These are phyloP conservation scores for Urosaurus nigricauda DNA, from an alignment of 2,797 vertebrate genomes.

Conservation along the genomic window DNA sequence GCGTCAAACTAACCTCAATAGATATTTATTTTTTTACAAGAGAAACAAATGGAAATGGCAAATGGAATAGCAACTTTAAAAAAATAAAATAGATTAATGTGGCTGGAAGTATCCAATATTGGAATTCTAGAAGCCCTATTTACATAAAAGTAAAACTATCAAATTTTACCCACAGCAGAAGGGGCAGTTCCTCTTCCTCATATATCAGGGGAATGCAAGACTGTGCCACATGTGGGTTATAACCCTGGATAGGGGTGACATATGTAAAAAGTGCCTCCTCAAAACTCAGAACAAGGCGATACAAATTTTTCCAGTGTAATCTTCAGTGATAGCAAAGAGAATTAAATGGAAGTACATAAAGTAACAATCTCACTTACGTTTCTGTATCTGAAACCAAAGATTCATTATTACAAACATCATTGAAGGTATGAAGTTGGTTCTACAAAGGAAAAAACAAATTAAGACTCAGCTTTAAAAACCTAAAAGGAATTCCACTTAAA, in stretches of 20 bases:
- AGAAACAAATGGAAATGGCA: background rate
- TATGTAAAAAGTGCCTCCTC: background rate
- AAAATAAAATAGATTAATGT: background rate
- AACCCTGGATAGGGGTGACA: background rate
- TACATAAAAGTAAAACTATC: background rate
- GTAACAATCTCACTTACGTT: conserved; percentile 88
- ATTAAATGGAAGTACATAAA: conserved; percentile 50
- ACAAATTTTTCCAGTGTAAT: background rate
- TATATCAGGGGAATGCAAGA: no score
- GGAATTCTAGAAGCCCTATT: background rate
- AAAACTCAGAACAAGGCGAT: background rate
- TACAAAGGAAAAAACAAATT: conserved; percentile 76
- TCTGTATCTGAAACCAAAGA: conserved; percentile 98
- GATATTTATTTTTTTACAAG: conserved; percentile 2
- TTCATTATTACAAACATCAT: conserved; percentile 99
- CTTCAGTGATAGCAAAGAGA: background rate
- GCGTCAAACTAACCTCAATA: background rate
- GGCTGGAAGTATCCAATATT: background rate
- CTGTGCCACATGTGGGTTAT: background rate
- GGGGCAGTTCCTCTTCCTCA: background rate
- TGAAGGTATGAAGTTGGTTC: conserved; percentile 99
- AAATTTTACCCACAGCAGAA: background rate
- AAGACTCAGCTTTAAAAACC: conserved; percentile 34
- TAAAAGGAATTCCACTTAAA: background rate
- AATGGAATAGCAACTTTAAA: background rate